Evolutionary conservation across 2,113 vertebrate genomes (phyloP).

Genomic region (Otis tarda): DNA sequence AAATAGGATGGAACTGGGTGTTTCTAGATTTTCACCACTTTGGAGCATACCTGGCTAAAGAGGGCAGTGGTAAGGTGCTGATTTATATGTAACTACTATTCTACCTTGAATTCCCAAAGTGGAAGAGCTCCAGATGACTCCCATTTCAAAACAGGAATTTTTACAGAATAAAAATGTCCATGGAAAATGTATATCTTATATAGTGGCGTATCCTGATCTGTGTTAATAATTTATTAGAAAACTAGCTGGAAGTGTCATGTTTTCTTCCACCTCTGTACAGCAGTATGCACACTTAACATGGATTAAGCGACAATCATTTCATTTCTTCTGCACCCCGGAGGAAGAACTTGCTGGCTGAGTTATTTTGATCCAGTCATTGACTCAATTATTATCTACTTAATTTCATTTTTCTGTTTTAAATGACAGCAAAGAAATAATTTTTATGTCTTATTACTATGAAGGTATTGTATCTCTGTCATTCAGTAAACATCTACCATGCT

Average conservation of each 20-base stretch:
- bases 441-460: background rate
- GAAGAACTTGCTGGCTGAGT: background rate
- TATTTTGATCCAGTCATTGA: background rate
- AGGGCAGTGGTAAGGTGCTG: background rate
- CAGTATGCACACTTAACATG: background rate
- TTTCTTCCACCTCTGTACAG: background rate
- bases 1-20: background rate
- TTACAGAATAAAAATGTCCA: background rate
- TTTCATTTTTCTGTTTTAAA: background rate
- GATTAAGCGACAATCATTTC: background rate
- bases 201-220: background rate
- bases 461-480: background rate
- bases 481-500: background rate
- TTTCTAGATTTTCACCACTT: background rate
- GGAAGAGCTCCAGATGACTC: background rate
- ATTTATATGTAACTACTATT: background rate
- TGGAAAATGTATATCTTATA: background rate
- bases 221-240: background rate
- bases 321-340: background rate
- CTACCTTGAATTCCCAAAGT: background rate
- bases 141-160: background rate
- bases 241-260: background rate
- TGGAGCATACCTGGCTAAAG: background rate
- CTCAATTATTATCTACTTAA: background rate
- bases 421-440: background rate